phyloP scores from a whole-genome alignment of 2,113 vertebrate species.

The Suricata suricatta region DNA sequence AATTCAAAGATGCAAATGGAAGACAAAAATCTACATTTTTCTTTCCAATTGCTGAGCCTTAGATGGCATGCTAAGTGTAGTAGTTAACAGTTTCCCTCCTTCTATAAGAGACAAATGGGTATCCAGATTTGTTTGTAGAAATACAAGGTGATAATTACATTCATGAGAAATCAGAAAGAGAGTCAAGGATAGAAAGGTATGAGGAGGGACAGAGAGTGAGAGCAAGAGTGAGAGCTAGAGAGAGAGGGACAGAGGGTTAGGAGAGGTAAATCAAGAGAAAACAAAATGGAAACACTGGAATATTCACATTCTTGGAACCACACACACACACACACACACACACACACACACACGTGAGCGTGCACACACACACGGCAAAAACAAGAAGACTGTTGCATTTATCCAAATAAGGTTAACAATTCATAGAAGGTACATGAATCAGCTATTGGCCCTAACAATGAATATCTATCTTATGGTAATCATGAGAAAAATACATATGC shows the following conservation, averaged over 20 bases:
- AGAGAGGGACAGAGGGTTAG: neutral
- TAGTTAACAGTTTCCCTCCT: neutral
- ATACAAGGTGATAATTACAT: neutral
- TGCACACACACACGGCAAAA: neutral
- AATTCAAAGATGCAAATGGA: neutral
- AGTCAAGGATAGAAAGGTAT: neutral
- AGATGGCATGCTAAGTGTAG: neutral
- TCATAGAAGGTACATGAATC: neutral
- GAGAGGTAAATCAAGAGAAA: neutral
- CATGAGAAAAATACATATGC: neutral
- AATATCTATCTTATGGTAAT: neutral
- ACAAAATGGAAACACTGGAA: neutral
- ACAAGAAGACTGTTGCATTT: neutral
- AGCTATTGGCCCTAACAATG: neutral
- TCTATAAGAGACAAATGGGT: neutral
- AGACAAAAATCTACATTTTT: neutral
- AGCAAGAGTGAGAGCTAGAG: neutral
- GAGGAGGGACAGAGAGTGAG: neutral
- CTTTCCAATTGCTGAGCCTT: neutral
- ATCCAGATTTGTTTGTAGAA: neutral
- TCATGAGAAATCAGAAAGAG: neutral
- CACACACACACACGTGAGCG: neutral
- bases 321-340: neutral
- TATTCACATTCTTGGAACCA: neutral
- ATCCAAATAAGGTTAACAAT: neutral